These are phyloP conservation scores for Isoperla grammatica DNA, from an alignment of 2,888 invertebrate genomes.

Conservation along the genomic window DNA sequence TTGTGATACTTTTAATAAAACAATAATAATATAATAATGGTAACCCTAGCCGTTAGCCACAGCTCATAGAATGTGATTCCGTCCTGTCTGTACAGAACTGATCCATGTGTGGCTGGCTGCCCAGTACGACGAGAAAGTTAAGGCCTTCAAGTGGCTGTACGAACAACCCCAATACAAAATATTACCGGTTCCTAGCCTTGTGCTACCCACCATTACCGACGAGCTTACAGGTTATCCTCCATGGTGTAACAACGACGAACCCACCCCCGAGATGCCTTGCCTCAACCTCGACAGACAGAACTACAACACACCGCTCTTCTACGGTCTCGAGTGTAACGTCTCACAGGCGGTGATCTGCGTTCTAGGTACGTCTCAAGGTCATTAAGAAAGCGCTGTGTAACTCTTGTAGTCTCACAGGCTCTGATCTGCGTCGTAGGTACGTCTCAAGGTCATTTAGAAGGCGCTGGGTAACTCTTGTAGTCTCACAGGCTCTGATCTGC, in stretches of 20 bases:
- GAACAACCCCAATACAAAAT: conserved; percentile 22
- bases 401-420: no score
- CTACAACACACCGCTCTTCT: conserved; percentile 47
- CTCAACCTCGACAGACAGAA: conserved; percentile 50
- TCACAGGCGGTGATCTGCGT: conserved; percentile 50
- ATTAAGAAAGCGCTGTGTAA: no score
- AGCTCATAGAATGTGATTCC: no score
- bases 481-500: no score
- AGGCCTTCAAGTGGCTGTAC: not conserved
- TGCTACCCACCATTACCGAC: conserved; percentile 13
- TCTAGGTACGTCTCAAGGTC: no score
- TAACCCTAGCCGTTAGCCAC: no score
- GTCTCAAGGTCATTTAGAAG: no score
- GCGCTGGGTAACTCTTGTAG: no score
- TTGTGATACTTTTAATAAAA: no score
- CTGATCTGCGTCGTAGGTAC: no score
- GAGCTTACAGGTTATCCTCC: conserved; percentile 43
- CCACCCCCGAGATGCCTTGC: conserved; percentile 45
- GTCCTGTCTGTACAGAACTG: conserved; percentile 34
- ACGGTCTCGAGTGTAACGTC: conserved; percentile 50
- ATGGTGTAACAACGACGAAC: conserved; percentile 49
- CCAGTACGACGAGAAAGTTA: not conserved
- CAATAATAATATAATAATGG: no score
- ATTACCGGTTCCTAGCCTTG: conserved; percentile 29
- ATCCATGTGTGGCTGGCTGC: conserved; percentile 37